These are phyloP conservation scores for Pteruthius melanotis DNA, from an alignment of 2,113 vertebrate species.

Conservation along the genomic window DNA sequence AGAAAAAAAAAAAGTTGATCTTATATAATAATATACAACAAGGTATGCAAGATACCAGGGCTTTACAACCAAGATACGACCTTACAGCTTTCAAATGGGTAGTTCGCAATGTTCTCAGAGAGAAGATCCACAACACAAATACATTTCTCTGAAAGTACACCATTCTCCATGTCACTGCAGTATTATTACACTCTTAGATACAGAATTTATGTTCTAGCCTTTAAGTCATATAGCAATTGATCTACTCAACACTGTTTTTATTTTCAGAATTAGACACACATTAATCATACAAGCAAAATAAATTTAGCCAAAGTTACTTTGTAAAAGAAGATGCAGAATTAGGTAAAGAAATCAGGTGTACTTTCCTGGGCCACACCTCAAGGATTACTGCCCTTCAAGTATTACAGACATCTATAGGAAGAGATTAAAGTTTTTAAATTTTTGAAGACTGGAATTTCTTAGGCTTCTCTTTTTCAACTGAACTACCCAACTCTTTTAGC, in stretches of 20 bases:
- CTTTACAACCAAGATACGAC: neutral
- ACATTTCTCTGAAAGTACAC: neutral
- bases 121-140: neutral
- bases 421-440: neutral
- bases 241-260: neutral
- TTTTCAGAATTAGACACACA: neutral
- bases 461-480: neutral
- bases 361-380: accelerated
- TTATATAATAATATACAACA: neutral
- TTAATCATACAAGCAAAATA: neutral
- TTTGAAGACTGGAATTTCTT: neutral
- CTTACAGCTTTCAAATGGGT: neutral
- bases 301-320: neutral
- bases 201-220: neutral
- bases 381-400: neutral
- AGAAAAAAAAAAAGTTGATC: neutral
- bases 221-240: neutral
- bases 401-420: neutral
- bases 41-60: neutral
- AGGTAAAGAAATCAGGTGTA: neutral
- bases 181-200: neutral
- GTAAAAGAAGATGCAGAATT: neutral
- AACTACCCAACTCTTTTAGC: neutral
- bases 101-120: neutral
- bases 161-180: neutral